Base-by-base conservation (phyloP, 2,797 vertebrate species). In the Microctenopoma steveboyesi region DNA sequence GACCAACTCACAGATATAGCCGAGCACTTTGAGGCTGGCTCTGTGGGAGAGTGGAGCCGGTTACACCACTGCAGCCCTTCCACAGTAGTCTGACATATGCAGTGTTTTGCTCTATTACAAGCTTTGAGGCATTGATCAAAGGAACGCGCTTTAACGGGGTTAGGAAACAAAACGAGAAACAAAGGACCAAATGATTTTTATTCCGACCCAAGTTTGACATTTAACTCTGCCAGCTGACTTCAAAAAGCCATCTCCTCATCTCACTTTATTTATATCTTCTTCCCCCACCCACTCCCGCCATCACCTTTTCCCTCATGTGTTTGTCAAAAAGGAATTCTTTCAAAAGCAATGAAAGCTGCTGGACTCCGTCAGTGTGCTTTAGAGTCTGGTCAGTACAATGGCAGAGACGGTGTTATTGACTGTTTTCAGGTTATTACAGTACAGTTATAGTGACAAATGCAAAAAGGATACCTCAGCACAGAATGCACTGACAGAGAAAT, bases 121-220 rank as follows among this genome's bases (percentile, higher is more conserved):
- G 78, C 84, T 89, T 76, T 81, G 83, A 86, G 86, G 77, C 76
- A 50, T 67, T 66, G 86, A 89, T 90, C 86, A 91, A 91, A 88
- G 68, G 64, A 68, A 55, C 2, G 15, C 74, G 83, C 66, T 74
- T 69, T 60, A 86, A 82, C 80, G 47, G 74, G 78, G 78, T 69
- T 65, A 76, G 72, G 71, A 87, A 88, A 87, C 81, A 78, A 82
- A 78, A 80, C 77, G 59, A 76, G 58, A 84, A 82, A 82, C 78
- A 86, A 85, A 81, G 58, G 68, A 82, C 79, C 87, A 88, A 89
- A 89, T 82, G 69, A 83, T 33, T 88, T 85, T 70, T 66, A 58
- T 76, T 87, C 57, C 66, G 52, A 68, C 60, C 82, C 25, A 42
- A 46, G 86, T 80, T 74, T 80, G 81, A 83, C 84, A 79, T 84